Evolutionary conservation across 2,888 invertebrate species (phyloP), one percentile per base, ranked within the genome.

Genomic region (Schrankia costaestrigalis): DNA sequence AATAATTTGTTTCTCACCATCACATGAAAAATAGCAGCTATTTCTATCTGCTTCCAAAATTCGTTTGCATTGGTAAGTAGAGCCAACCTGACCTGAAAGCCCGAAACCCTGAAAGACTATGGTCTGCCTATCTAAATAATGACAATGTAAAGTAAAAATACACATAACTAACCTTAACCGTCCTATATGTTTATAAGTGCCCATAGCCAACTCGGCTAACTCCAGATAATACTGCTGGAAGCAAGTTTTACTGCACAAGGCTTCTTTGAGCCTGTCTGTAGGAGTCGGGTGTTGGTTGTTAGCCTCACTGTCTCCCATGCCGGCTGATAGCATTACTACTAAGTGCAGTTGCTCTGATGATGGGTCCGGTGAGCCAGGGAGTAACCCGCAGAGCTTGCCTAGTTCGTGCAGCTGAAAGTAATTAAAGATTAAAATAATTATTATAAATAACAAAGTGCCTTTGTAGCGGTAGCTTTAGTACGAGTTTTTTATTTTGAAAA

Each of bases 161-260:
- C 23, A 10, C 2, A 9, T 3, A 19, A 59, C 66, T 29, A 6
- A 88, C 72, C 92, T 87, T 54, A 91, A 71, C 40, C 94, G 89
- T 1, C 94, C 94, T 46, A 98, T 97, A 81, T 98, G 97, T 67
- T 98, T 98, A 70, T 96, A 98, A 0, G 97, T 98, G 31, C 97
- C 97, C 92, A 98, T 97, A 0, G 98, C 97, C 45, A 98, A 79
- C 73, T 98, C 98, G 0, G 97, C 96, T 39, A 98, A 79, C 78
- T 98, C 98, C 70, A 97, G 80, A 69, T 98, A 98, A 54, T 96
- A 93, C 70, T 95, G 95, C 60, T 95, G 94, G 72, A 98, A 98
- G 29, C 93, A 91, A 35, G 93, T 93, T 68, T 95, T 95, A 7
- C 97, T 97, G 33, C 97, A 96, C 2, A 98, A 80, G 0, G 97